Base-by-base conservation (phyloP, 2,797 vertebrate species). In the Podargus strigoides region DNA sequence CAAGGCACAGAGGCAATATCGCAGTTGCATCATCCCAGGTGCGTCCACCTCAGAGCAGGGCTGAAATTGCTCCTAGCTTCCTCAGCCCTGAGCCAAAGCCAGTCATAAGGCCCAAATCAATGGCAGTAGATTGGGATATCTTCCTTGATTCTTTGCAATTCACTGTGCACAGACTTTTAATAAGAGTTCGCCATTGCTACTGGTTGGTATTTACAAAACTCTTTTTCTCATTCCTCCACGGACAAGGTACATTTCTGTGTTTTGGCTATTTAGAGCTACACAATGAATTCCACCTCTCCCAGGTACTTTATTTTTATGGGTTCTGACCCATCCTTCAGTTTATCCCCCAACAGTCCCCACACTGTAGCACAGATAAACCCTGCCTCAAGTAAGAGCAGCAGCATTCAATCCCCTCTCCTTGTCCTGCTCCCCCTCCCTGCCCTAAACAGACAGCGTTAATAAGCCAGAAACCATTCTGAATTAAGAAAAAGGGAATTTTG, bases 401-500 rank as follows among this genome's bases (percentile, higher is more conserved):
- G 2, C 41, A 46, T 50, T 70, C 67, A 73, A 39, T 12, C 27
- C 23, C 30, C 24, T 60, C 37, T 68, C 24, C 72, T 74, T 53
- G 74, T 50, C 47, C 56, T 53, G 12, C 69, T 52, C 53, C 55
- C n/a, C 23, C 3, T 59, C 37, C 52, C 36, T 60, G 42, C 68
- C 58, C 44, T 12, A 10, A 83, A 49, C 53, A 90, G 59, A 50
- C 37, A 60, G 44, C 4, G 0, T 60, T 85, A 85, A 91, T 66
- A 70, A 94, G 81, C 56, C 91, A 93, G 91, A 93, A 93, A 85
- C 36, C 3, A 1, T 37, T 77, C 32, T 90, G 80, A 90, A 75
- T 85, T 53, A 47, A 49, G 78, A 87, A 86, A 85, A 82, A 36
- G 73, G 44, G 52, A 63, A 58, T 91, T 93, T 69, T 95, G 94